Percentiles rank a stretch among this genome's conserved stretches.
Evolutionary conservation across 2,888 invertebrate species (phyloP).

Genomic region (Scaptomyza parva): DNA sequence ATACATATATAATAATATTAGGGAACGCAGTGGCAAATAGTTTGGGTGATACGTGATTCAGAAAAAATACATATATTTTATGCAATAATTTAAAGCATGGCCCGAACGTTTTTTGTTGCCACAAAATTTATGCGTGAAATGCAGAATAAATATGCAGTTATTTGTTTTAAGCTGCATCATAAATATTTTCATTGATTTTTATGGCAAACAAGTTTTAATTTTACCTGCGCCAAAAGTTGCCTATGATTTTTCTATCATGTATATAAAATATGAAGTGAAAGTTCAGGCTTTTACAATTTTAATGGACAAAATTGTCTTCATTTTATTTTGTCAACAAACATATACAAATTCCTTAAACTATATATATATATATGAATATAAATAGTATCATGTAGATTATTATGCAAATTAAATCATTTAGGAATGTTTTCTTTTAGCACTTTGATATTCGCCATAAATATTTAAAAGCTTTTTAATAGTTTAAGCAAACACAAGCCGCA

Average conservation of each 20-base stretch:
- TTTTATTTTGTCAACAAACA: neutral
- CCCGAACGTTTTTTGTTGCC: conserved; percentile 23
- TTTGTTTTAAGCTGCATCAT: conserved; percentile 52
- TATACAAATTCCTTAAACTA: conserved; percentile 2
- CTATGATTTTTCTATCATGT: neutral
- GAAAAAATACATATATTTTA: neutral
- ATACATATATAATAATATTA: conserved; percentile 30
- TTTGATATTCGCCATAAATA: neutral
- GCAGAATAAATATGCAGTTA: conserved; percentile 59
- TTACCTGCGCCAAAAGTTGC: conserved; percentile 25
- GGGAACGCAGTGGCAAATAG: conserved; percentile 6
- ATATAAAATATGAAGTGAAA: neutral
- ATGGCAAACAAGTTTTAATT: conserved; percentile 57
- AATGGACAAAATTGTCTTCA: conserved; percentile 1
- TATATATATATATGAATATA: neutral
- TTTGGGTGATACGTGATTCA: neutral
- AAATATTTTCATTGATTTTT: conserved; percentile 78
- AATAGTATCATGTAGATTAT: conserved; percentile 2
- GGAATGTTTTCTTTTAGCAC: neutral
- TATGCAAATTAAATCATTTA: neutral
- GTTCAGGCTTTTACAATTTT: conserved; percentile 12
- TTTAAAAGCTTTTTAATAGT: too few species aligned
- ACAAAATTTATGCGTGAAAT: conserved; percentile 57
- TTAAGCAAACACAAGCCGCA: too few species aligned
- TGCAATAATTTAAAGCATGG: conserved; percentile 40